Conservation (phyloP, 2,113 vertebrate species). For the Phyllostomus discolor region DNA sequence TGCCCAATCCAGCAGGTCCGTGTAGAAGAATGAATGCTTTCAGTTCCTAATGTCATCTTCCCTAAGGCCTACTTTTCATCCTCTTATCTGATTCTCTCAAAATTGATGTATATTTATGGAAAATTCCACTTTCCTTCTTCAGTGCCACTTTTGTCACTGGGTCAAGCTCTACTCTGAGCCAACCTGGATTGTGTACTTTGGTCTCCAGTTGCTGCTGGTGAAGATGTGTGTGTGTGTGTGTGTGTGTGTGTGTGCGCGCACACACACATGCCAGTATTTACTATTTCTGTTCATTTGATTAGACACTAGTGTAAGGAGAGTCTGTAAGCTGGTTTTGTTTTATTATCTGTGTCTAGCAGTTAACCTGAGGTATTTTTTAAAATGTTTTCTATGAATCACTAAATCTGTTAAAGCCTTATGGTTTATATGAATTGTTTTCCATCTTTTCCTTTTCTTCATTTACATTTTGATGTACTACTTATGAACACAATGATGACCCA, state of each 20-base stretch:
- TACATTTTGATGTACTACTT: neutral
- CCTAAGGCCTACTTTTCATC: neutral
- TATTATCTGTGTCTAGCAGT: neutral
- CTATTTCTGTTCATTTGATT: neutral
- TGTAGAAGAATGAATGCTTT: neutral
- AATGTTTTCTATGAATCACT: neutral
- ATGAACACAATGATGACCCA: neutral
- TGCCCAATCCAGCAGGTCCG: neutral
- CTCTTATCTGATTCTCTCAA: neutral
- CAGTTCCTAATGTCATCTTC: neutral
- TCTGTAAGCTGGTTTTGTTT: slow-evolving; percentile 8
- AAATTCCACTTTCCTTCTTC: neutral
- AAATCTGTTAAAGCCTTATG: neutral
- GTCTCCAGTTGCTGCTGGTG: neutral
- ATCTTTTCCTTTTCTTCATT: neutral
- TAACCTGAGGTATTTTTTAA: neutral
- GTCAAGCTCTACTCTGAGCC: neutral
- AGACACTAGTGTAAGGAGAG: neutral
- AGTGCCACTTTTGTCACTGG: neutral
- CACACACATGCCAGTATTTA: neutral
- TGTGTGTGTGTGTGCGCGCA: no score
- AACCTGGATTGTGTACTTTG: neutral
- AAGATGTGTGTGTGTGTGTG: neutral
- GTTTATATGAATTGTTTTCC: neutral
- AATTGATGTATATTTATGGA: neutral